Evolutionary conservation across 2,113 vertebrate species (phyloP).

Genomic region (Tautogolabrus adspersus): DNA sequence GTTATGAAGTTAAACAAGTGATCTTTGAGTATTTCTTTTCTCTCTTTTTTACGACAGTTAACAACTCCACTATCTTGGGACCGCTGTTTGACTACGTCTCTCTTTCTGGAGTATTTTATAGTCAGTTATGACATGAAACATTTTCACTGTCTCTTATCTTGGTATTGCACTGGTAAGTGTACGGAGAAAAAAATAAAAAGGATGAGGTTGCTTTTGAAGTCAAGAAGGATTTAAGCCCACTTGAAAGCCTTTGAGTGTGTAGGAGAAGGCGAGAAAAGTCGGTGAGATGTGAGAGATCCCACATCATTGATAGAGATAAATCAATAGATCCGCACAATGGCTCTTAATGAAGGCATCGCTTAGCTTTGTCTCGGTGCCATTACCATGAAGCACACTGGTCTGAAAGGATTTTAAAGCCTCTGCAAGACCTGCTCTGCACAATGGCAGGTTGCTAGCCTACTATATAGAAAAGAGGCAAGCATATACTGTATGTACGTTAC

Average conservation of each 20-base stretch:
- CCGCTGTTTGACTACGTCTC: neutral
- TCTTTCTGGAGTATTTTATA: neutral
- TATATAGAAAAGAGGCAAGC: conserved; percentile 10
- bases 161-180: conserved; percentile 12
- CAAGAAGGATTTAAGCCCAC: conserved; percentile 37
- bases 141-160: conserved; percentile 19
- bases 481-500: conserved; percentile 9
- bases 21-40: neutral
- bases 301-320: conserved; percentile 64
- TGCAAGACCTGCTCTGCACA: neutral
- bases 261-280: conserved; percentile 49
- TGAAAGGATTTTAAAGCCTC: conserved; percentile 27
- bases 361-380: conserved; percentile 57
- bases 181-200: neutral
- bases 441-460: neutral
- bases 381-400: conserved; percentile 53
- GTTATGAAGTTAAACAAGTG: neutral
- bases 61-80: neutral
- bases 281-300: conserved; percentile 55
- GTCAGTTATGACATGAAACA: conserved; percentile 29
- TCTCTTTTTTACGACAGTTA: neutral
- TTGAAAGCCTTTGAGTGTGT: conserved; percentile 55
- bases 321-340: conserved; percentile 68
- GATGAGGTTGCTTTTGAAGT: conserved; percentile 29
- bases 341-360: conserved; percentile 52